Conservation (phyloP, 2,113 vertebrate species). For the Ptyas mucosa region DNA sequence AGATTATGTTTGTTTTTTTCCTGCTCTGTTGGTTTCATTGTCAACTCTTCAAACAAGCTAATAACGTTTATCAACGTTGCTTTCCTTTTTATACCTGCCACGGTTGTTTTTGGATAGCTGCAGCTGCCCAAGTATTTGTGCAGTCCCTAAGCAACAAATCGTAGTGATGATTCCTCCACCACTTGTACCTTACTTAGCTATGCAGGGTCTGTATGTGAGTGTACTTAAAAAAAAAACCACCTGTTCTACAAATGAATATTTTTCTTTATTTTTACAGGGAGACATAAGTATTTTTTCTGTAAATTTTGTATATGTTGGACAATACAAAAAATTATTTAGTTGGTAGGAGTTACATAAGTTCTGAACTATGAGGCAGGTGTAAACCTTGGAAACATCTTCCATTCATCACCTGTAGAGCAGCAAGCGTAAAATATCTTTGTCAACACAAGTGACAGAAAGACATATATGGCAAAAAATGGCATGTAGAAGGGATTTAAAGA, state of each 20-base stretch:
- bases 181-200: conserved; percentile 37
- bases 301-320: background rate
- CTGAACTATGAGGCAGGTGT: background rate
- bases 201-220: conserved; percentile 14
- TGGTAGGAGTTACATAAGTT: background rate
- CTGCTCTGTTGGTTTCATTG: conserved; percentile 63
- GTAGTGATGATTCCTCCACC: conserved; percentile 32
- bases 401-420: background rate
- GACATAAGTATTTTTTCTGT: background rate
- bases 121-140: conserved; percentile 54
- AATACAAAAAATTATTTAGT: conserved; percentile 6
- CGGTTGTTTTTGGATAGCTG: conserved; percentile 53
- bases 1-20: conserved; percentile 65
- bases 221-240: background rate
- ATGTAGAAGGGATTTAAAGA: background rate
- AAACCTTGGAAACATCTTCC: background rate
- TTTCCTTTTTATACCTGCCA: conserved; percentile 61
- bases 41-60: conserved; percentile 66
- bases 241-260: conserved; percentile 20
- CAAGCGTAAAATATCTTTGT: background rate
- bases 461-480: background rate
- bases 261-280: conserved; percentile 23
- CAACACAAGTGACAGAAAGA: background rate
- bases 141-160: conserved; percentile 52
- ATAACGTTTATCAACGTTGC: conserved; percentile 66